Evolutionary conservation across 2,113 vertebrate genomes (phyloP).

Genomic region (Tachycineta bicolor): DNA sequence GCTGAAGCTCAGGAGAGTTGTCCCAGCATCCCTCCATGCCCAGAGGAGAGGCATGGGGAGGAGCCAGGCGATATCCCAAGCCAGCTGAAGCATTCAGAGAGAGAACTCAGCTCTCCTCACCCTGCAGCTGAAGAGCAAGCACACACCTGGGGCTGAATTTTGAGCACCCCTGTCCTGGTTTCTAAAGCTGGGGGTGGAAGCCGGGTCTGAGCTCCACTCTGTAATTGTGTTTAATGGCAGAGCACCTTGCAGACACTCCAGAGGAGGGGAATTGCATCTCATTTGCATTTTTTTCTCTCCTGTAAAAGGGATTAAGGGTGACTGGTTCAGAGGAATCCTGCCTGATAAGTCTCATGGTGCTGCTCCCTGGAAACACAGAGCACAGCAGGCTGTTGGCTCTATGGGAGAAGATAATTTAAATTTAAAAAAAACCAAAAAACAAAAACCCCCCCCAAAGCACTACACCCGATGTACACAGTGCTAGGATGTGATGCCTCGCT

Average conservation of each 20-base stretch:
- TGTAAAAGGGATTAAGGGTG: not conserved
- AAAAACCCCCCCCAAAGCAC: not conserved
- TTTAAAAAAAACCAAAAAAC: not conserved
- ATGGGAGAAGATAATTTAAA: not conserved
- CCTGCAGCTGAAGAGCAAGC: not conserved
- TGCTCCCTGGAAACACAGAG: not conserved
- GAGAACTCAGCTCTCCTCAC: not conserved
- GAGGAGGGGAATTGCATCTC: not conserved
- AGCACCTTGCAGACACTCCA: not conserved
- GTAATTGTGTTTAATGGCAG: conserved; percentile 22
- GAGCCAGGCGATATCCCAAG: not conserved
- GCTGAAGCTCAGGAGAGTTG: not conserved
- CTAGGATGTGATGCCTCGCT: not conserved
- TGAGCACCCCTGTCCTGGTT: not conserved
- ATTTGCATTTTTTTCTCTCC: conserved; percentile 31
- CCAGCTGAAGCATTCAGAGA: not conserved
- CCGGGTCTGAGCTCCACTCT: not conserved
- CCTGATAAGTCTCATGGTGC: not conserved
- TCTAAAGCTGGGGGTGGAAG: not conserved
- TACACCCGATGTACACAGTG: not conserved
- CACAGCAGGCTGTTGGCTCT: not conserved
- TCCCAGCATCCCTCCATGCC: rapidly evolving
- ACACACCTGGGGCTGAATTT: not conserved
- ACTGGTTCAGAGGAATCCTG: not conserved
- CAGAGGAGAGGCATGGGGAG: rapidly evolving